Evolutionary conservation across 2,797 vertebrate species (phyloP), one percentile per base, ranked within the genome.

Genomic region (Pipistrellus pipistrellus): DNA sequence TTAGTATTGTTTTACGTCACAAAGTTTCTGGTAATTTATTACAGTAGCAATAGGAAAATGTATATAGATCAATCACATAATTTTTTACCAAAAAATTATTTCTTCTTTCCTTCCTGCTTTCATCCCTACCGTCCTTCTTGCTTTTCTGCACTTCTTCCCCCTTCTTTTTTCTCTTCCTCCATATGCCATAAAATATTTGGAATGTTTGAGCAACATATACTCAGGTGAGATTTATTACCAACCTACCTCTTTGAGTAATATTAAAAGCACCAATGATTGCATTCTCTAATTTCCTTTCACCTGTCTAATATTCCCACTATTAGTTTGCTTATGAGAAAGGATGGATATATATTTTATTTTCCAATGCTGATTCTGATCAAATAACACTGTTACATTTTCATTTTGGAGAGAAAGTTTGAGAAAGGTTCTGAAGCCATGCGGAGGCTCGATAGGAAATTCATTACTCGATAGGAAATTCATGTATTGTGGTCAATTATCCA

Each of bases 1-100:
- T 66, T 59, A 73, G 14, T 53, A 76, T 88, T 91, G n/a, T 75
- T 92, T 96, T 59, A 81, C 73, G n/a, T 41, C 17, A 64, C 23
- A 57, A 41, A 59, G 53, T 84, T 66, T 89, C 32, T 71, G 25
- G 18, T 38, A 88, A 88, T 41, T 80, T 89, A 27, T 81, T 86
- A 69, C 7, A 71, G 4, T 27, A 85, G 18, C 46, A 84, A 77
- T 38, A 85, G 27, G 25, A 86, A 92, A n/a, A 44, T 35, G 59
- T 55, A 48, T 13, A 41, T 41, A 90, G 25, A 1, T 4, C 12
- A 4, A 90, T 80, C 80, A 71, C 41, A 55, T 73, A 93, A 77
- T 32, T 1, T 80, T 76, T 92, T 55, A 27, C 15, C 78, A 64
- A 68, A 85, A 76, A 35, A 17, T 8, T 13, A 6, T 57, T 57